Evolutionary conservation across 2,113 vertebrate species (phyloP), one percentile per base, ranked within the genome.

Genomic region (Ardeotis arabs): DNA sequence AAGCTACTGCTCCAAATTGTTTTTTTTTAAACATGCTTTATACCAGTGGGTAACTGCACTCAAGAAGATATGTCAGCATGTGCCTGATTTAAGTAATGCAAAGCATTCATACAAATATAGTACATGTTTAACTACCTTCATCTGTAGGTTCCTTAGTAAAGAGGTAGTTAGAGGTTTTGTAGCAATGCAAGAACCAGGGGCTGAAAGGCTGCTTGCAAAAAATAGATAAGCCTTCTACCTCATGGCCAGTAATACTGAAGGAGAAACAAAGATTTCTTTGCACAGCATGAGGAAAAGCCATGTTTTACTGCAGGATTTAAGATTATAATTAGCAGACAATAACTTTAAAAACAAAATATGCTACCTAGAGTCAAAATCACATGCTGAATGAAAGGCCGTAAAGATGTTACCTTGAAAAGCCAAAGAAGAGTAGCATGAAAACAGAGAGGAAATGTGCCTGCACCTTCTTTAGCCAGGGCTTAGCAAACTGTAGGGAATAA

Each of bases 261-360:
- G 56, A 63, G 29, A 86, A 80, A 17, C 33, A 86, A 35, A 25
- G 19, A 45, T 56, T 87, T 66, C 39, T 45, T 64, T 20, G 29
- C 11, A n/a, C 14, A 55, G 19, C 21, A 28, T 19, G 20, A 93
- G 14, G 12, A 75, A 75, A 90, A 63, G 24, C 1, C 0, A 0
- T 35, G 39, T 29, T 92, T 72, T 73, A 29, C 39, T 44, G 21
- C 29, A 62, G 59, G 72, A 77, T 66, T 89, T 64, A 22, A 58
- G 53, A 74, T 17, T 16, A 33, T 25, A 52, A 44, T 49, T 66
- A 69, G 24, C 45, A 80, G 27, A 35, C 12, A 77, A 24, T 58
- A 52, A 83, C 23, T 90, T 78, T 35, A n/a, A 47, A 56, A 52
- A 77, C 53, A 49, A 90, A 69, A 84, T 66, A 56, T 7, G 11